Base-by-base conservation (phyloP, 2,888 invertebrate species). In the Cryptosula pallasiana region DNA sequence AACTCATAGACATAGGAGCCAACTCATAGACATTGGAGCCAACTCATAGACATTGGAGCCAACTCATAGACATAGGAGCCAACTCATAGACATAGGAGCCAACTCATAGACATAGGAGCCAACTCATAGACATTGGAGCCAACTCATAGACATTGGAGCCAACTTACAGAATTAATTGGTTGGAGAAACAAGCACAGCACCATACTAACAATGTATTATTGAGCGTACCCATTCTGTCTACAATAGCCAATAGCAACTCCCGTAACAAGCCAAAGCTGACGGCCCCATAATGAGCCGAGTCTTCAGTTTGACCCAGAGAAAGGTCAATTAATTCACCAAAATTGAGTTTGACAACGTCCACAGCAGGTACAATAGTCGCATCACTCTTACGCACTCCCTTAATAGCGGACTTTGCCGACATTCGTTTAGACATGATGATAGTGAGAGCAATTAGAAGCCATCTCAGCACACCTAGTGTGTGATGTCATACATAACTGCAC, bases 291-390 rank as follows among this genome's bases (percentile, higher is more conserved):
- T 57, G 5, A 5, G 5, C 3, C 5, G 57, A 57, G 25, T 57
- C 57, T 57, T 57, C 57, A 5, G 57, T 57, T 25, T 57, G 57
- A 57, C 57, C 57, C n/a, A 57, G n/a, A 5, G 57, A 57, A n/a
- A 57, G 57, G 25, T 57, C 57, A n/a, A 57, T 57, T 9, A 57
- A n/a, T 25, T 57, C n/a, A 25, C 57, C 57, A 57, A 57, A 57
- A n/a, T 57, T 57, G n/a, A 57, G 25, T n/a, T 57, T 57, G n/a
- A 57, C 23, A 5, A 57, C 57, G n/a, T 57, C 57, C 5, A 57
- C 23, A 57, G 57, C 16, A 57, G 57, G 25, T 57, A 57, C n/a
- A n/a, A 57, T 23, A 5, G 16, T 57, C n/a, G 57, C 57, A 13
- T 57, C 57, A 23, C 57, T 57, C 57, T 57, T 57, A 5, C 25